Evolutionary conservation across 2,113 vertebrate species (phyloP).

Genomic region (Caloenas nicobarica): DNA sequence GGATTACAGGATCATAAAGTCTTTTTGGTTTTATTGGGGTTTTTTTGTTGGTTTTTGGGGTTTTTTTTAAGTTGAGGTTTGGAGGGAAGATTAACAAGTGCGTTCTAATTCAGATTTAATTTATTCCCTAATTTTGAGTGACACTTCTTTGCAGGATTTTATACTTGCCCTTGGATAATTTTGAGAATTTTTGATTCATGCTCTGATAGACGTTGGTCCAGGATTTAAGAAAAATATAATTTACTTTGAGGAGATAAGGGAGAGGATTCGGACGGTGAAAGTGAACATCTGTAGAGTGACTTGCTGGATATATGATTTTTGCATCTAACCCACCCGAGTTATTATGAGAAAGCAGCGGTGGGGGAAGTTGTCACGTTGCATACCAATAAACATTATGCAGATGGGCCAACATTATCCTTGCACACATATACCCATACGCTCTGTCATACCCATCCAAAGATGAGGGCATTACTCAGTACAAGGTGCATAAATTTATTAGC

Average conservation of each 20-base stretch:
- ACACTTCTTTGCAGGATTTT: not conserved
- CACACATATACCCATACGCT: not conserved
- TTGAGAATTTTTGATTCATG: not conserved
- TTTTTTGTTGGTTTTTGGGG: not conserved
- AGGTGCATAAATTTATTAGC: not conserved
- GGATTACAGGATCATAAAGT: not conserved
- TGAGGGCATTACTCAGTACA: not conserved
- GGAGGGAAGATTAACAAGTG: not conserved
- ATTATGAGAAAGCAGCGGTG: conserved; percentile 3
- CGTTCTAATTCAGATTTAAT: not conserved
- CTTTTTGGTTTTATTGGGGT: not conserved
- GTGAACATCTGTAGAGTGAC: not conserved
- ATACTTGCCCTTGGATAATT: not conserved
- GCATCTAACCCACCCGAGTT: not conserved
- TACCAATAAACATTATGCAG: not conserved
- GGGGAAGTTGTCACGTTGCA: not conserved
- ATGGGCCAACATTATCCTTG: not conserved
- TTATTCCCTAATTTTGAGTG: not conserved
- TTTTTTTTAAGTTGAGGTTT: not conserved
- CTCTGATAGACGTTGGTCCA: not conserved
- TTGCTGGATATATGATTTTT: conserved; percentile 11
- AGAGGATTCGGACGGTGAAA: not conserved
- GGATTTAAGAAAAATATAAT: not conserved
- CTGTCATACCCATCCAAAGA: not conserved
- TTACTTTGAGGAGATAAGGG: not conserved